Conservation (phyloP, 2,113 vertebrate species). For the Nematolebias whitei region DNA sequence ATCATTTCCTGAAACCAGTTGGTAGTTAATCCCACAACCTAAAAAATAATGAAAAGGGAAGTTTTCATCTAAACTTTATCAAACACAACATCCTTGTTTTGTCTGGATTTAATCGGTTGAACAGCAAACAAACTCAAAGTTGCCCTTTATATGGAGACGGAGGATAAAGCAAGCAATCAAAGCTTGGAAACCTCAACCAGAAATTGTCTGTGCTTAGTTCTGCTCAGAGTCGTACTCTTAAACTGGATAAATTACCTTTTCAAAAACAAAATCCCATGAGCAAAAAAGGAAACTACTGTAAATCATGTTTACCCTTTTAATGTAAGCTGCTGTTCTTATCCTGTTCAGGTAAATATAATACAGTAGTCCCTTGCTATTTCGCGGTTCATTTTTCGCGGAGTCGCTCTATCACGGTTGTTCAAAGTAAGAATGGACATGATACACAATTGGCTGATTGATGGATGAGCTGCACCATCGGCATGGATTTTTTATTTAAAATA, state of each 20-base stretch:
- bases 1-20: constrained; percentile 27
- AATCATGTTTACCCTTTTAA: neutral
- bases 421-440: no score
- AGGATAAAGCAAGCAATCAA: constrained; percentile 1
- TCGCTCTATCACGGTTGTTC: no score
- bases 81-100: constrained; percentile 17
- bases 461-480: no score
- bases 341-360: no score
- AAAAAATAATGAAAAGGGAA: constrained; percentile 14
- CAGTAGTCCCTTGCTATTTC: no score
- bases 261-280: neutral
- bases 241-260: neutral
- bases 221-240: neutral
- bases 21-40: constrained; percentile 29
- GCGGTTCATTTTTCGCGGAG: no score
- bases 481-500: no score
- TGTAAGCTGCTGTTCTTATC: no score
- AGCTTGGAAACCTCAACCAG: constrained; percentile 1
- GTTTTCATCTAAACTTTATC: constrained; percentile 21
- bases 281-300: no score
- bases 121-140: constrained; percentile 22
- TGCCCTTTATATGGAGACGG: constrained; percentile 11
- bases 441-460: no score
- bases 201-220: neutral
- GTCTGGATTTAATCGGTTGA: constrained; percentile 8